Evolutionary conservation across 2,888 invertebrate species (phyloP), one percentile per base, ranked within the genome.

Genomic region (Torymus tubicola): DNA sequence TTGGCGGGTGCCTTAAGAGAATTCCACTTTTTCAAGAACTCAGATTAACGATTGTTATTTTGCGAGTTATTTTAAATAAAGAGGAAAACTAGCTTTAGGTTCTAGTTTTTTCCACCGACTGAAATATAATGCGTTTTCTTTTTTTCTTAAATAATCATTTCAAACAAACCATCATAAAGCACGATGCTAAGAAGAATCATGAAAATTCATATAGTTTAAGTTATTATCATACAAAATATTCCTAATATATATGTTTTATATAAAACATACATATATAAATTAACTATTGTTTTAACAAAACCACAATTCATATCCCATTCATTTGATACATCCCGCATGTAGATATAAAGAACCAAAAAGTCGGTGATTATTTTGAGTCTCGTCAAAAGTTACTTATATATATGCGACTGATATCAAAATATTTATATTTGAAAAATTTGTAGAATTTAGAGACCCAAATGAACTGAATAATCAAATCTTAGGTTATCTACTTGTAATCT

Each of bases 221-320:
- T 87, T 85, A 87, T 86, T 85, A 87, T 85, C 42, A 85, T 55
- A 85, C 61, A 65, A 63, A 67, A 85, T 87, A 86, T 88, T 87
- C 84, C 85, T 87, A 86, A 87, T 88, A 88, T 88, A 88, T 89
- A 85, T 83, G 85, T 83, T 87, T 88, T 83, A 85, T 73, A 55
- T 73, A 73, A 76, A 73, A 72, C 75, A 76, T 52, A 65, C 61
- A 75, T 70, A 78, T 73, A 72, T 78, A 72, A 81, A 78, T 71
- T 75, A 78, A 77, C 69, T 24, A 69, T 81, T 81, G 61, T 74
- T 75, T 81, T 78, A 42, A 68, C 11, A 72, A 81, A 73, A 42
- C 55, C 16, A 61, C 8, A 5, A 72, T 10, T 53, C 58, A 55
- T 42, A 42, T 65, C 53, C 50, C 70, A 24, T 52, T 42, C 21